Conservation (phyloP, 1,140 invertebrate genomes). For the Dendrolimus punctatus region DNA sequence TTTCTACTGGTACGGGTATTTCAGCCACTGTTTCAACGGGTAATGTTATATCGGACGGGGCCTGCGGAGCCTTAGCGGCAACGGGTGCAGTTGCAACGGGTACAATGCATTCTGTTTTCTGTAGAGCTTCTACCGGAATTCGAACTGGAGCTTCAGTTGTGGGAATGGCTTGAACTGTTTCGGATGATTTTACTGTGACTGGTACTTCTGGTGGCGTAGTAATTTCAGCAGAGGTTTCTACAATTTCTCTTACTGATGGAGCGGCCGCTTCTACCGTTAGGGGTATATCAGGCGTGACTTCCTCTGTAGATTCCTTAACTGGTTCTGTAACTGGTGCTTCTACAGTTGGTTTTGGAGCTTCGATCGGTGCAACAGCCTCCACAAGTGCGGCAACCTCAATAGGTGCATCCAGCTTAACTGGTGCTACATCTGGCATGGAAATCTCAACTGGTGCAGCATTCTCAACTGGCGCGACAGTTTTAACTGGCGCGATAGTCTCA, state of each 20-base stretch:
- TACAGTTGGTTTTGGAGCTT: slow-evolving; percentile 2
- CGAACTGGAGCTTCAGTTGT: too few species aligned
- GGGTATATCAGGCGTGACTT: neutral
- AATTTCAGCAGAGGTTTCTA: slow-evolving; percentile 1
- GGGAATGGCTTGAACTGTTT: too few species aligned
- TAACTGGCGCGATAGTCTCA: slow-evolving; percentile 10
- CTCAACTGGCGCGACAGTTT: slow-evolving; percentile 1
- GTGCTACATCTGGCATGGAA: neutral
- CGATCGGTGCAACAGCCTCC: slow-evolving; percentile 2
- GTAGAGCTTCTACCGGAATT: too few species aligned
- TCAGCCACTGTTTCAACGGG: neutral
- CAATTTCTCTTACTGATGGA: slow-evolving; percentile 1
- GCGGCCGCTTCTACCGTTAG: too few species aligned
- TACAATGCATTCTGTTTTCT: neutral
- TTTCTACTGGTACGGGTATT: neutral
- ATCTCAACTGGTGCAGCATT: neutral
- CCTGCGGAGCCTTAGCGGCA: slow-evolving; percentile 14
- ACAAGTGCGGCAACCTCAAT: neutral
- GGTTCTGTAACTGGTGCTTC: neutral
- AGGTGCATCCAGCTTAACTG: too few species aligned
- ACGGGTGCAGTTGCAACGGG: slow-evolving; percentile 14
- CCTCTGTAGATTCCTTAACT: neutral
- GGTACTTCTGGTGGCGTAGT: slow-evolving; percentile 5
- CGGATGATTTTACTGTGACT: slow-evolving; percentile 3
- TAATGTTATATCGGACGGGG: slow-evolving; percentile 7